Evolutionary conservation across 2,113 vertebrate species (phyloP).

Genomic region (Gymnogyps californianus): DNA sequence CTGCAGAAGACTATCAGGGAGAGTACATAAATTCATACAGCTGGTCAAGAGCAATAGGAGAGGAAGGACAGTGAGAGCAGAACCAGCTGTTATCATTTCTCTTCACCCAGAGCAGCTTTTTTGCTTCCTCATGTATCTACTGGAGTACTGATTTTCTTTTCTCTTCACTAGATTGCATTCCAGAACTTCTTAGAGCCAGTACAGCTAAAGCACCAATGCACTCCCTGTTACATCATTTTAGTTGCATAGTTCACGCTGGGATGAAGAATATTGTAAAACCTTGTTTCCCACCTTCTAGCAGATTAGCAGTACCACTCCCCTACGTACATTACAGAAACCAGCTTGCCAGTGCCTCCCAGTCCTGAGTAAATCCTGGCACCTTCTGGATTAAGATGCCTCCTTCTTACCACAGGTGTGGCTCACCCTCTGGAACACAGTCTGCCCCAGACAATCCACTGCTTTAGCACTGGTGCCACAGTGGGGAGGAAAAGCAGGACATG

Average conservation of each 20-base stretch:
- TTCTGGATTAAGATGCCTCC: neutral
- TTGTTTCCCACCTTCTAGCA: neutral
- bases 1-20: neutral
- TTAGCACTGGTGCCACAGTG: neutral
- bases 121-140: neutral
- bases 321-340: rapidly evolving
- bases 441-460: neutral
- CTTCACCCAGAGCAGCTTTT: neutral
- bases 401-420: neutral
- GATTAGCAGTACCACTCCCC: neutral
- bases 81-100: neutral
- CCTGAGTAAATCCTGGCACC: neutral
- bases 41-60: neutral
- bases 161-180: neutral
- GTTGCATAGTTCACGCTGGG: neutral
- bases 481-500: neutral
- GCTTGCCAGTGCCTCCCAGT: neutral
- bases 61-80: neutral
- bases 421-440: neutral
- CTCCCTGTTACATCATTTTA: neutral
- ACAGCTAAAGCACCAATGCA: neutral
- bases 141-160: neutral
- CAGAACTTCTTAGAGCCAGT: neutral
- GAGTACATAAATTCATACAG: neutral
- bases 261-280: neutral